Evolutionary conservation across 2,113 vertebrate genomes (phyloP), one percentile per base, ranked within the genome.

Genomic region (Tenebrosternarchus preto): DNA sequence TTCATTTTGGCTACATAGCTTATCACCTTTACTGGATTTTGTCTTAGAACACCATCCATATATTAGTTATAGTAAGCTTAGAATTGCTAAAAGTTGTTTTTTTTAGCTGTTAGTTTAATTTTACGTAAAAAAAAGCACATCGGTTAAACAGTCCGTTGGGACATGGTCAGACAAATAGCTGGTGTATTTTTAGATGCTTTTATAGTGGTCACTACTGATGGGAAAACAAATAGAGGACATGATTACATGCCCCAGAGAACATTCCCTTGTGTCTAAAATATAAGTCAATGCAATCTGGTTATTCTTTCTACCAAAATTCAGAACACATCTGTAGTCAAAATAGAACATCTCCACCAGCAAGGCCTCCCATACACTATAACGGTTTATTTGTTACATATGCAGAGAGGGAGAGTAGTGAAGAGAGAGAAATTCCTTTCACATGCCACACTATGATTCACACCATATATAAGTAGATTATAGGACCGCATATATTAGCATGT

Each of bases 381-480:
- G 59, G 31, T 57, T 8, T 56, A 24, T 39, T 39, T 39, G 29
- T 29, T 17, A 63, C 11, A 55, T 50, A 73, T 73, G 70, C 22
- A 66, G 61, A 36, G n/a, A 59, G n/a, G n/a, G 36, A 80, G 25
- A 80, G 33, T 55, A 43, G 33, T n/a, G 55, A 17, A 20, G 56
- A 53, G 50, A 70, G 12, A 22, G 16, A 12, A 50, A 6, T 82
- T 80, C 55, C 24, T 60, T 82, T 68, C 55, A 55, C 67, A 63
- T 77, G 61, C 24, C 15, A 80, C 66, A 25, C 73, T 69, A 19
- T 85, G 80, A 85, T 82, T 66, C 73, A 85, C 29, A 82, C 72
- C 72, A 70, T 61, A 80, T 61, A 78, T 85, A 82, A 82, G 43
- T 16, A 79, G 76, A 85, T 82, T 85, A 80, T 72, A 70, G 33